Evolutionary conservation across 2,797 vertebrate species (phyloP), one percentile per base, ranked within the genome.

Genomic region (Sylvilagus floridanus): DNA sequence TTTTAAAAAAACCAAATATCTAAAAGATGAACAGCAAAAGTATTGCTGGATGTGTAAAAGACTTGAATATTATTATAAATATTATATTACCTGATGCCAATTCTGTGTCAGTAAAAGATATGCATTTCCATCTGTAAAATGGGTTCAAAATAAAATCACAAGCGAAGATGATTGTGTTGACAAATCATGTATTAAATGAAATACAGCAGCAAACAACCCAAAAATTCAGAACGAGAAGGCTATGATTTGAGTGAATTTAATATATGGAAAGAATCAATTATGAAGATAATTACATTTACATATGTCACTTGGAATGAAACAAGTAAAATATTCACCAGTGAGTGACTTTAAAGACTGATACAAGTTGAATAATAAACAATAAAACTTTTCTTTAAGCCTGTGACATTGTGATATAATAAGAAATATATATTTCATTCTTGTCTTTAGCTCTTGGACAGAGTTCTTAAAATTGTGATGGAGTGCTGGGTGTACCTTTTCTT

Each of bases 251-350:
- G 6, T 21, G 93, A 97, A 60, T 42, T 88, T 73, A 68, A 30
- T 92, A 87, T 72, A 11, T 93, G 2, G 30, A 94, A 97, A 97
- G 28, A n/a, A 79, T 66, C 62, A 28, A 16, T 79, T 37, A 96
- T 99, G 17, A 98, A 99, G 96, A 99, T 98, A 98, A 98, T 99
- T 97, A 97, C 99, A 97, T 99, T 99, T 98, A 99, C 99, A 90
- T 99, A 99, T 98, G 99, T 99, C 97, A 99, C 99, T 50, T 99
- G 99, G 99, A 99, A 99, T 97, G 99, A 99, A 96, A 99, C 99
- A 81, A 99, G 99, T 97, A 99, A 99, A 98, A 99, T 99, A 96
- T 98, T 99, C 97, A 98, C 98, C 32, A 99, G 99, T 52, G 99
- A 99, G 94, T 98, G 99, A 83, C 98, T 99, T 94, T 99, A 99